Percentiles rank a stretch among this genome's conserved stretches.
Evolutionary conservation across 2,888 invertebrate genomes (phyloP).

Genomic region (Andrena bicolor): DNA sequence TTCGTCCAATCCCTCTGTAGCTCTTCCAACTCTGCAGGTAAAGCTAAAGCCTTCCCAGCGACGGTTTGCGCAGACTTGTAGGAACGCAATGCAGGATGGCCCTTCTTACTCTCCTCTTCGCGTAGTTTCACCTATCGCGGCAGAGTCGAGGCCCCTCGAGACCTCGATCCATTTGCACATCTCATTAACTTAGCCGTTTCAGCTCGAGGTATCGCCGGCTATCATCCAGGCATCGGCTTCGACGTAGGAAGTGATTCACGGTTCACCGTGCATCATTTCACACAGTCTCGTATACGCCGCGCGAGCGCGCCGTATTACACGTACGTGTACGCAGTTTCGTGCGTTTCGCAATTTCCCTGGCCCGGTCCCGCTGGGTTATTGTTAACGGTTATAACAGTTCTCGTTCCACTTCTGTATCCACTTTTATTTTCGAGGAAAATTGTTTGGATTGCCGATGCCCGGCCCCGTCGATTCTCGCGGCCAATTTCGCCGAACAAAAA

Average conservation of each 20-base stretch:
- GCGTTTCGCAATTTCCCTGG: slow-evolving; percentile 61
- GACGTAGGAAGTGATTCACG: slow-evolving; percentile 73
- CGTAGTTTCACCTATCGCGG: slow-evolving; percentile 57
- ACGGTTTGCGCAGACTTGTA: slow-evolving; percentile 33
- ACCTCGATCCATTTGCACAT: slow-evolving; percentile 70
- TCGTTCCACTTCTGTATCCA: slow-evolving; percentile 24
- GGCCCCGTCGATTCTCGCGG: too few relatives aligned
- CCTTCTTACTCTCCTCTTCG: slow-evolving; percentile 49
- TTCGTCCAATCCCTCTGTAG: background rate
- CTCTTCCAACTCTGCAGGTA: background rate
- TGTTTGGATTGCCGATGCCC: background rate
- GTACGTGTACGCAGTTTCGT: slow-evolving; percentile 48
- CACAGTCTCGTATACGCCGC: slow-evolving; percentile 45
- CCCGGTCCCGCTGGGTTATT: slow-evolving; percentile 37
- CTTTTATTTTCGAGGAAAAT: slow-evolving; percentile 5
- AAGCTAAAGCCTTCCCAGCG: slow-evolving; percentile 7
- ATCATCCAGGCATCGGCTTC: slow-evolving; percentile 73
- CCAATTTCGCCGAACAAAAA: too few relatives aligned
- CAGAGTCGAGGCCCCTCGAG: slow-evolving; percentile 46
- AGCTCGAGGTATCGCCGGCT: slow-evolving; percentile 68
- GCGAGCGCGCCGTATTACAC: slow-evolving; percentile 46
- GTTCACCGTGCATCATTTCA: slow-evolving; percentile 75
- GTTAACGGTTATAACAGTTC: slow-evolving; percentile 45
- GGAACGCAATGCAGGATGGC: slow-evolving; percentile 26
- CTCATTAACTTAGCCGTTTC: slow-evolving; percentile 74